phyloP scores from a whole-genome alignment of 2,797 vertebrate species.

The Peromyscus attwateri region DNA sequence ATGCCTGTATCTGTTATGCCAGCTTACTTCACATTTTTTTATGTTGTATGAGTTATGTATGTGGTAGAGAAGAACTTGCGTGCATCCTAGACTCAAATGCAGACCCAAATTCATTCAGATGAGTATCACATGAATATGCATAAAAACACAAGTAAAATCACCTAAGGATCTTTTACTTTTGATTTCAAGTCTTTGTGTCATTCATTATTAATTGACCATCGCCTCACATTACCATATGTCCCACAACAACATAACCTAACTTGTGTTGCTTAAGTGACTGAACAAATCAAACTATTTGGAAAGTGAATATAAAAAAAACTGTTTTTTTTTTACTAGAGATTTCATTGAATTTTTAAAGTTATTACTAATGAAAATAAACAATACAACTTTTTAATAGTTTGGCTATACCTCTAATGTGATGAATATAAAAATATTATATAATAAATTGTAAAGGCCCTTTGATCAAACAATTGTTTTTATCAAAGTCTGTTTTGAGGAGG shows the following conservation, averaged over 20 bases:
- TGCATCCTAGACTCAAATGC: not conserved
- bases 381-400: conserved; percentile 3
- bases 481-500: not conserved
- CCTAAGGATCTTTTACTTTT: not conserved
- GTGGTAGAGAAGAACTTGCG: not conserved
- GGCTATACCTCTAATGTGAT: not conserved
- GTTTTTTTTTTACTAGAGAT: not conserved
- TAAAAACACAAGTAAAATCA: not conserved
- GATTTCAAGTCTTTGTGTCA: not conserved
- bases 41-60: not conserved
- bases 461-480: not conserved
- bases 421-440: not conserved
- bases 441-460: not conserved
- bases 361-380: not conserved
- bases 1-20: not conserved
- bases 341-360: not conserved
- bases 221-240: not conserved
- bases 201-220: not conserved
- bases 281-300: not conserved
- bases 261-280: not conserved
- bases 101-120: conserved; percentile 18
- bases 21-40: not conserved
- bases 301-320: conserved; percentile 36
- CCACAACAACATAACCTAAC: not conserved
- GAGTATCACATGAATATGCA: not conserved